phyloP scores from a whole-genome alignment of 2,113 vertebrate genomes.

The Neopipo cinnamomea region DNA sequence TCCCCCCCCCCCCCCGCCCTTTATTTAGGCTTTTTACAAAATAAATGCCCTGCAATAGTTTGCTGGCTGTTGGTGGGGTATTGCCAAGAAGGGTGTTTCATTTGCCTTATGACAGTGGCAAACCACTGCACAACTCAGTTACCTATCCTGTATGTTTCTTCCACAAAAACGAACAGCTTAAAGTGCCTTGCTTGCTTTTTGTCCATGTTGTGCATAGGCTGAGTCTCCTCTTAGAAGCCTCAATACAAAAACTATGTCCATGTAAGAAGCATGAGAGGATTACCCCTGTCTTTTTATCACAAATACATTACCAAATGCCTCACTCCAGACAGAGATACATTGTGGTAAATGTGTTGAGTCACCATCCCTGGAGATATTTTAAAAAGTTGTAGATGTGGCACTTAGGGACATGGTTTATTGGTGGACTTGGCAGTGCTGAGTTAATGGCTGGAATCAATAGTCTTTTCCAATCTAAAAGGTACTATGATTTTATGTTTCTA shows the following conservation, averaged over 20 bases:
- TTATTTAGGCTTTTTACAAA: background rate
- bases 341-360: background rate
- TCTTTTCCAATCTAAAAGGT: background rate
- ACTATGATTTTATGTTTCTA: background rate
- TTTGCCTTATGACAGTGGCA: background rate
- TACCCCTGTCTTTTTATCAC: background rate
- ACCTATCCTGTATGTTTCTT: accelerated
- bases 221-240: background rate
- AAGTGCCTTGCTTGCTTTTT: background rate
- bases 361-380: background rate
- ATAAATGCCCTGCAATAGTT: accelerated
- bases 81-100: background rate
- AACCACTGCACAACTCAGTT: background rate
- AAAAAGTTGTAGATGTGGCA: background rate
- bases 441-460: background rate
- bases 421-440: background rate
- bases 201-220: background rate
- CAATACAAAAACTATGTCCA: background rate
- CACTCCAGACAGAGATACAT: background rate
- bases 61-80: background rate
- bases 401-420: background rate
- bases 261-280: background rate
- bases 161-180: background rate
- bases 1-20: no score
- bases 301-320: background rate